Evolutionary conservation across 2,113 vertebrate species (phyloP).

Genomic region (Anarrhichthys ocellatus): DNA sequence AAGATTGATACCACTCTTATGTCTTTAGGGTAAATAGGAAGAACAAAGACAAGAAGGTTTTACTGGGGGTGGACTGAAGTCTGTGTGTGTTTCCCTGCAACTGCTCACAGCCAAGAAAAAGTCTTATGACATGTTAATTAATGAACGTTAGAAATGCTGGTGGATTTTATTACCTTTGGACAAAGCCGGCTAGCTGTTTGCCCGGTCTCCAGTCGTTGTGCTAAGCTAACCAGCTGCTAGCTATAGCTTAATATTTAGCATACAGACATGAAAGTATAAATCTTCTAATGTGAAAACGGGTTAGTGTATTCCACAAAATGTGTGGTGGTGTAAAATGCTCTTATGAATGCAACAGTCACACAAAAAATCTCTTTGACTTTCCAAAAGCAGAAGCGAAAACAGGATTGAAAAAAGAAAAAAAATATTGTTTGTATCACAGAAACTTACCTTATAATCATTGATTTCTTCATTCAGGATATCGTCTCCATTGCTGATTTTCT

Average conservation of each 20-base stretch:
- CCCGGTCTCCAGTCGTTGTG: background rate
- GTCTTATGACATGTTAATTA: no score
- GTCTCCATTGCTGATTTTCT: conserved; percentile 95
- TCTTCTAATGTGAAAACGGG: background rate
- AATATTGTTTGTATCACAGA: background rate
- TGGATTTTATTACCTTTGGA: background rate
- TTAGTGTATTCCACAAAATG: background rate
- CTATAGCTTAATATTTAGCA: background rate
- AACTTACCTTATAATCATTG: conserved; percentile 93
- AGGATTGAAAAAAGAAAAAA: no score
- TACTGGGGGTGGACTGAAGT: no score
- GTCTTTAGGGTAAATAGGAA: background rate
- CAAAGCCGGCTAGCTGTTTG: background rate
- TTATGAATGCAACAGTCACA: background rate
- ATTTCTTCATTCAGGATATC: conserved; percentile 99
- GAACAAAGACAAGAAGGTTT: background rate
- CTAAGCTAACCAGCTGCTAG: background rate
- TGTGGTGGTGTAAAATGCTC: background rate
- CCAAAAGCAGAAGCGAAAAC: background rate
- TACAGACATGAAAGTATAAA: background rate
- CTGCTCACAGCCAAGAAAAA: background rate
- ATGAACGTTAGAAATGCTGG: no score
- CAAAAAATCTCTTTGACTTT: background rate
- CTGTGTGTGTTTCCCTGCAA: no score
- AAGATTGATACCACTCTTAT: background rate